Evolutionary conservation across 2,113 vertebrate species (phyloP), one percentile per base, ranked within the genome.

Genomic region (Catagonus wagneri): DNA sequence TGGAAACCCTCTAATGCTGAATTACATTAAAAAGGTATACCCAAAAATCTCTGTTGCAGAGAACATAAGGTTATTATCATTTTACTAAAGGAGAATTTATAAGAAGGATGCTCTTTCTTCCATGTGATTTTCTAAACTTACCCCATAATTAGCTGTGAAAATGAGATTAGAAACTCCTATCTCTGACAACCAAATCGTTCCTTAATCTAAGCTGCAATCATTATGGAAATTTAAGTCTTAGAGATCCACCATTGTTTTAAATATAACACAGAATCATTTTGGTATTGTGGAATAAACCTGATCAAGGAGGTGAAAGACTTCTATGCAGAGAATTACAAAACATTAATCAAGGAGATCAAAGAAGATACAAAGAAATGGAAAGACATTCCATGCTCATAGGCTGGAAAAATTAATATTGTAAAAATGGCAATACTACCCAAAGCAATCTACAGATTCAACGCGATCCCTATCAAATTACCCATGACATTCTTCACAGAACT

Each of bases 101-200:
- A 68, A 96, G 56, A 89, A 93, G 39, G 78, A 90, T 90, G 65
- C 9, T 89, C 36, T 96, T 93, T 94, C 84, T 72, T 97, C 29
- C 66, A 89, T 52, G 91, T 89, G 85, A 93, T 93, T 97, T 90
- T 97, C 94, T 61, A 95, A 96, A 96, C n/a, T 83, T 83, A 95
- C 68, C 63, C 54, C 27, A 44, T 91, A 97, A 96, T 97, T 96
- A 97, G 36, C 44, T 80, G 27, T 78, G 89, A 95, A 97, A 96
- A 90, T 89, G 34, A 95, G 25, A 95, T 91, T 89, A 95, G 90
- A 90, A 94, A 17, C 34, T 94, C 20, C 80, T 88, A 52, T 78
- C 91, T 75, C 87, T 96, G 71, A 92, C 94, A 93, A 93, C 68
- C 61, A 94, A 97, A 96, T 96, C 9, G 3, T 71, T 90, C 60